These are phyloP conservation scores for Cnemophilus loriae DNA, from an alignment of 2,113 vertebrate genomes.

Conservation along the genomic window DNA sequence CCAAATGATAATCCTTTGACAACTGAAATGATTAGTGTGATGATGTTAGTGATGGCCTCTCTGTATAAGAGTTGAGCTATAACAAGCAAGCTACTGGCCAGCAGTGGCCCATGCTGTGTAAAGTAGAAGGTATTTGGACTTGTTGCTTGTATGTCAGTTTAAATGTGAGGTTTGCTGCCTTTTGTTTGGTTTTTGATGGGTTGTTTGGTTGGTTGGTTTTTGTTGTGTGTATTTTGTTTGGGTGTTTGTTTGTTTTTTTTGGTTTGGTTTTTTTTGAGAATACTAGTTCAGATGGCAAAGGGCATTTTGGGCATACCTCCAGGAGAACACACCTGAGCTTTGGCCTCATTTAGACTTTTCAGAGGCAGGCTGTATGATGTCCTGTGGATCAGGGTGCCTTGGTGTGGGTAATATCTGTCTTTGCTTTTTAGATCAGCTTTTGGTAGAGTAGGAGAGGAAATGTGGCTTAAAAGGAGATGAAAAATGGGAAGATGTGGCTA, in stretches of 20 bases:
- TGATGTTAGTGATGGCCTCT: neutral
- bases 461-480: neutral
- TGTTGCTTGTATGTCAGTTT: neutral
- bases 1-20: neutral
- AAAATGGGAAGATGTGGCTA: neutral
- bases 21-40: neutral
- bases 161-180: neutral
- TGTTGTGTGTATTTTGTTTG: too few relatives aligned
- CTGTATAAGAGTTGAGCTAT: neutral
- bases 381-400: neutral
- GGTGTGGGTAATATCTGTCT: neutral
- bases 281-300: neutral
- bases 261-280: neutral
- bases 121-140: neutral
- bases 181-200: neutral
- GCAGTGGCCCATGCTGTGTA: fast-evolving
- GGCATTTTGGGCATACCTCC: fast-evolving
- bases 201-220: too few relatives aligned
- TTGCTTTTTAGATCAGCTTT: neutral
- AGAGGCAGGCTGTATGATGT: neutral
- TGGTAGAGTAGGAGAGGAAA: neutral
- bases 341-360: neutral
- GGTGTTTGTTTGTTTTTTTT: too few relatives aligned
- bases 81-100: neutral
- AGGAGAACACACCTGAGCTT: neutral